These are phyloP conservation scores for Coelopa frigida DNA, from an alignment of 1,140 invertebrate species.

Conservation along the genomic window DNA sequence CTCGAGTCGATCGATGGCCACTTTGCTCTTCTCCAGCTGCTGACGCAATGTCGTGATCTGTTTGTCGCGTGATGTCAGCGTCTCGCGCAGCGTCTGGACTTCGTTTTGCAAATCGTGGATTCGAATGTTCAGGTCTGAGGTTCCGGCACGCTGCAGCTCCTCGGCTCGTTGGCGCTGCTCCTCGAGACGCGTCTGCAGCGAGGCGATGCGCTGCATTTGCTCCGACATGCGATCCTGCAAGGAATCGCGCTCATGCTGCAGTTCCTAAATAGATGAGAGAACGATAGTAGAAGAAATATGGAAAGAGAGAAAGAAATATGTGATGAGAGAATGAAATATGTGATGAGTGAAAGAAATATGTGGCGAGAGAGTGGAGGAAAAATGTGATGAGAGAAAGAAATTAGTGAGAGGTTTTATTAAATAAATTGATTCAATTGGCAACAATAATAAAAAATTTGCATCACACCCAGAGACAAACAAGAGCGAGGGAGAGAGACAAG, in stretches of 20 bases:
- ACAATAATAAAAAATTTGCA: no score
- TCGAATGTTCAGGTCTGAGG: conserved; percentile 57
- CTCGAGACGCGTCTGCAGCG: conserved; percentile 68
- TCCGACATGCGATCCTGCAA: conserved; percentile 71
- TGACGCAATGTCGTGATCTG: conserved; percentile 48
- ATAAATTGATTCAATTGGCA: no score
- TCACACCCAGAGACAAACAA: no score
- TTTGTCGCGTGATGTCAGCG: conserved; percentile 52
- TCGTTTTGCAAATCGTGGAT: conserved; percentile 58
- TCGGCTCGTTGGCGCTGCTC: conserved; percentile 66
- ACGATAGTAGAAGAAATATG: conserved; percentile 1
- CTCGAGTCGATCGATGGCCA: conserved; percentile 47
- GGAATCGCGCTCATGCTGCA: conserved; percentile 69
- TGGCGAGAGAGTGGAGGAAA: background rate
- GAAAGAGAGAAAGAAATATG: conserved; percentile 1
- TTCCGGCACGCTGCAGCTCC: conserved; percentile 59
- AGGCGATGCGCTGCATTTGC: conserved; percentile 69
- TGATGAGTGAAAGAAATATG: no score
- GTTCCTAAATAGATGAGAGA: conserved; percentile 56
- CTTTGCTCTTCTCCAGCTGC: conserved; percentile 38
- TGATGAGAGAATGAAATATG: no score
- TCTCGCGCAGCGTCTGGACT: conserved; percentile 51
- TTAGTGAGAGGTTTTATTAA: background rate
- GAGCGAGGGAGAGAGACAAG: no score
- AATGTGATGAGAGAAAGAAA: background rate